A percentile compares a stretch with the other conserved stretches of the same genome.
Conservation (phyloP, 1,140 invertebrate genomes). For the Geopemphigus sp. region DNA sequence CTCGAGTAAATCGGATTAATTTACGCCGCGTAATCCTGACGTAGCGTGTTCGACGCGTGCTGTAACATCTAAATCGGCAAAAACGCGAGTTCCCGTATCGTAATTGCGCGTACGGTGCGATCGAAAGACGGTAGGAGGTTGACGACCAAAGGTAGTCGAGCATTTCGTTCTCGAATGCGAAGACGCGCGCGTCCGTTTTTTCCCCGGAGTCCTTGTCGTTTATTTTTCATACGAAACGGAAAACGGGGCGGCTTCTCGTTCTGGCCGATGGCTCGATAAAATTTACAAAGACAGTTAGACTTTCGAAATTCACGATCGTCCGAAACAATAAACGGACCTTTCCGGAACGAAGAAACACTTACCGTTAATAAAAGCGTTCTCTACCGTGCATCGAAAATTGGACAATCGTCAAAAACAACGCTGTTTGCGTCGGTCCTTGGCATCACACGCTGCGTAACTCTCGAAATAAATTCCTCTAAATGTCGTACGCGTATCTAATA, state of each 20-base stretch:
- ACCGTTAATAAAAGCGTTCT: not conserved
- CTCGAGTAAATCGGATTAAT: no score
- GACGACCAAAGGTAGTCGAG: not conserved
- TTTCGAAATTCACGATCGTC: not conserved
- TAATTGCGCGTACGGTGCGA: not conserved
- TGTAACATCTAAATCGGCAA: no score
- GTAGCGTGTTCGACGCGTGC: no score
- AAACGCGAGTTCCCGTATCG: no score
- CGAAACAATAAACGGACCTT: not conserved
- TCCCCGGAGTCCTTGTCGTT: not conserved
- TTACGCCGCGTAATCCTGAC: no score
- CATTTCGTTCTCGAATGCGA: no score
- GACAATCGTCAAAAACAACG: not conserved
- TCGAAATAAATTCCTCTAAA: slow-evolving; percentile 9
- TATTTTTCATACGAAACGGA: not conserved
- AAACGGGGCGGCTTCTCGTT: not conserved
- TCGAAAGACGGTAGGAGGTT: not conserved
- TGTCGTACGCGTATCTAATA: not conserved
- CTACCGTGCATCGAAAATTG: not conserved
- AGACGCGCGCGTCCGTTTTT: no score
- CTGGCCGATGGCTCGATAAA: not conserved
- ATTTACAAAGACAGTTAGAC: not conserved
- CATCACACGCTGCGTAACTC: not conserved
- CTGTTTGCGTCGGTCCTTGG: not conserved
- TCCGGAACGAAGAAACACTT: not conserved